Evolutionary conservation across 2,797 vertebrate species (phyloP), one percentile per base, ranked within the genome.

Genomic region (Cyclopterus lumpus): DNA sequence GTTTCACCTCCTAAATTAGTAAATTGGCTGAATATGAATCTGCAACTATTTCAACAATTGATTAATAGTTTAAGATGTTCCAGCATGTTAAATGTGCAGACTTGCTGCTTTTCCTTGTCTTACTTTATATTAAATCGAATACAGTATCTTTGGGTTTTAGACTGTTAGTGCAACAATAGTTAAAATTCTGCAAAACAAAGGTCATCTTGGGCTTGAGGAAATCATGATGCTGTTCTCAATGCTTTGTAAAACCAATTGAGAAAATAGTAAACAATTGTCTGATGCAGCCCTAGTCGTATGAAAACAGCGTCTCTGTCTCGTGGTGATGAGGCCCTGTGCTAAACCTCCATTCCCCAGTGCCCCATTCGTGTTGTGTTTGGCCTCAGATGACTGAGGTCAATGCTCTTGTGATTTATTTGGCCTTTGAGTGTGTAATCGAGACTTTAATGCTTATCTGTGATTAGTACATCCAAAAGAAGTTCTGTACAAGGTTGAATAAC

Each of bases 361-460:
- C 28, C 30, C 32, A 40, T 30, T 51, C 54, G 24, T 68, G 34
- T 60, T 53, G 28, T 69, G 28, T 71, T 67, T 73, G 55, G 40
- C 38, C 28, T 61, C 14, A 26, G 59, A 53, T 40, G n/a, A 51
- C 30, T 53, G 48, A 49, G 30, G 34, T 42, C 46, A 40, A 5
- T 32, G n/a, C 34, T 63, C 18, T n/a, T 40, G 26, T 75, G 60
- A 69, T 67, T 70, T 71, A 30, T 64, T 63, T 71, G 66, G 65
- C 46, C 15, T 46, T 6, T 5, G 0, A 42, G 28, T 73, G 60
- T 80, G 26, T 78, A 57, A 77, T 73, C 2, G n/a, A 60, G 42
- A 49, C 55, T 75, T 62, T 61, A 28, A 66, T 58, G 34, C 57
- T 40, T 73, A 12, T 75, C 61, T 77, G 55, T 61, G 28, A 71